Percentiles rank a stretch among this genome's conserved stretches.
Evolutionary conservation across 2,113 vertebrate species (phyloP).

Genomic region (Symphodus melops): DNA sequence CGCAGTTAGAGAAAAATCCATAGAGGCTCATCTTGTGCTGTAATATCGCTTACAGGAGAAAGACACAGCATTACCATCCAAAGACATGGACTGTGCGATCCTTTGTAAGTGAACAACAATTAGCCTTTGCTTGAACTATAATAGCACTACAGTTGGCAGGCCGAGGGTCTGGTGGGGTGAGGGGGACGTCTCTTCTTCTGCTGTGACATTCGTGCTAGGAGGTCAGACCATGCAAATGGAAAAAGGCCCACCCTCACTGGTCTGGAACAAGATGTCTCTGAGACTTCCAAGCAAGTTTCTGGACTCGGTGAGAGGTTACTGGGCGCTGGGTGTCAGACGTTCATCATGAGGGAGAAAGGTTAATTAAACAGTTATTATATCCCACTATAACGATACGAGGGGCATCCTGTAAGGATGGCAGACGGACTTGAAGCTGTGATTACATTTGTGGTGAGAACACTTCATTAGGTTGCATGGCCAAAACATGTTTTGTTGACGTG

Average conservation of each 20-base stretch:
- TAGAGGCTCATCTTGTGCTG: conserved; percentile 37
- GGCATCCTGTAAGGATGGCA: neutral
- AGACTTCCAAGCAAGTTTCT: conserved; percentile 47
- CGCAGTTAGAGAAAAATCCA: conserved; percentile 20
- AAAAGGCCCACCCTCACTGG: conserved; percentile 48
- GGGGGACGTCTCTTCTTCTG: conserved; percentile 71
- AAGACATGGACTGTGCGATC: conserved; percentile 65
- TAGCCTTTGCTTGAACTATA: conserved; percentile 79
- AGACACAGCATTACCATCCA: conserved; percentile 58
- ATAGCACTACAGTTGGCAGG: conserved; percentile 73
- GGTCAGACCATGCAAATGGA: conserved; percentile 62
- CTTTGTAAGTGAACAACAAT: conserved; percentile 73
- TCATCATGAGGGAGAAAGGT: neutral
- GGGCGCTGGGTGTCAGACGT: conserved; percentile 41
- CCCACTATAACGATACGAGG: too few relatives aligned
- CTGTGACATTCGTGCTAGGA: conserved; percentile 74
- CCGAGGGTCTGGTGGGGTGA: conserved; percentile 74
- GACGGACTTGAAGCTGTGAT: neutral
- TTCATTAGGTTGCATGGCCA: neutral
- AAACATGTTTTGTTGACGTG: neutral
- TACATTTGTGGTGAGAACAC: neutral
- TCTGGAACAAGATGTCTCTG: conserved; percentile 46
- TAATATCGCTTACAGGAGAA: conserved; percentile 73
- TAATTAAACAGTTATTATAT: neutral
- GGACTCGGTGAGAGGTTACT: conserved; percentile 75